Evolutionary conservation across 2,888 invertebrate genomes (phyloP).

Genomic region (Smittia sp.): DNA sequence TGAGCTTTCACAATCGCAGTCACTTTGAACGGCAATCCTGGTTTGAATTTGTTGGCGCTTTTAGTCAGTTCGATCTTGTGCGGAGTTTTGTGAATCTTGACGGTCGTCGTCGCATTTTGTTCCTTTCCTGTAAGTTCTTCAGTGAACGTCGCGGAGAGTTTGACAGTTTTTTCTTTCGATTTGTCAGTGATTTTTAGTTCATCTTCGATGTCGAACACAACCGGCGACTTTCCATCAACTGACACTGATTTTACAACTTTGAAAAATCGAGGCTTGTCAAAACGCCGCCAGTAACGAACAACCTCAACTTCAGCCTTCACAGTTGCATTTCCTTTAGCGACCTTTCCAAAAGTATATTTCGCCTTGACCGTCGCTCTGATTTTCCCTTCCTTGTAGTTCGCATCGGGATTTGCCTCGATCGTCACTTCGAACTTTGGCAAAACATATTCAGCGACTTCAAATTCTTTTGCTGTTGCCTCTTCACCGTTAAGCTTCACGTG

Average conservation of each 20-base stretch:
- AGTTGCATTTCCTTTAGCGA: conserved; percentile 81
- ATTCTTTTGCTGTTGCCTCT: conserved; percentile 45
- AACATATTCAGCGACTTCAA: conserved; percentile 84
- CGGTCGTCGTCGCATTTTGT: conserved; percentile 71
- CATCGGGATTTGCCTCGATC: conserved; percentile 76
- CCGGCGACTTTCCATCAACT: conserved; percentile 63
- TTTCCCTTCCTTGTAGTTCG: conserved; percentile 75
- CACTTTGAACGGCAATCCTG: conserved; percentile 77
- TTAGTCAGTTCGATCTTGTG: conserved; percentile 74
- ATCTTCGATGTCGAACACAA: conserved; percentile 73
- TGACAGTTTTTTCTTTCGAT: conserved; percentile 66
- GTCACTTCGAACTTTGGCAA: conserved; percentile 90
- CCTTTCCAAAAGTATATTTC: conserved; percentile 80
- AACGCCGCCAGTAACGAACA: conserved; percentile 66
- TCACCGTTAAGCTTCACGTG: conserved; percentile 61
- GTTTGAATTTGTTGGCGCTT: conserved; percentile 84
- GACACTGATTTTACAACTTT: conserved; percentile 71
- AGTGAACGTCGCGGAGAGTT: conserved; percentile 84
- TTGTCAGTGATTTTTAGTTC: conserved; percentile 78
- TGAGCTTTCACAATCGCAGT: conserved; percentile 69
- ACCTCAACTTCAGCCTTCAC: conserved; percentile 82
- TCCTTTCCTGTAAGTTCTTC: conserved; percentile 85
- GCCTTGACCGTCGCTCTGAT: conserved; percentile 77
- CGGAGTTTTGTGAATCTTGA: conserved; percentile 73
- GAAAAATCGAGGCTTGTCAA: conserved; percentile 72